Base-by-base conservation (phyloP, 1,140 invertebrate species). In the Tetramorium simillimum region DNA sequence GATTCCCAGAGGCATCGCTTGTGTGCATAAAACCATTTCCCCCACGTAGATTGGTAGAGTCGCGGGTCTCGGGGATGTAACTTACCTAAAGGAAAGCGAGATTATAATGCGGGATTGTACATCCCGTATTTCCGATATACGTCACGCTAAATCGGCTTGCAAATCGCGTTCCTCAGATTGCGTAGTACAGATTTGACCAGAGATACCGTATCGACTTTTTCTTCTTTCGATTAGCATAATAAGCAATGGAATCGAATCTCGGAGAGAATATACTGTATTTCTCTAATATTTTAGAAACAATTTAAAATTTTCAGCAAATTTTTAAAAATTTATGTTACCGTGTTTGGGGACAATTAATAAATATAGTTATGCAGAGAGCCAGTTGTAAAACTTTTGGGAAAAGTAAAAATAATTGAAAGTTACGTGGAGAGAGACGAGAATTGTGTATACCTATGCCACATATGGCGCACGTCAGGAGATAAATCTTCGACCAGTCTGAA, bases 21-120 rank as follows among this genome's bases (percentile, higher is more conserved):
- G 92, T 91, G 93, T 92, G 93, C 91, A 92, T 93, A 92, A 93
- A 93, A 92, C 92, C 92, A 93, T 93, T 93, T 92, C 92, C 92
- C 91, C 91, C 87, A 81, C 78, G 89, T 92, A 92, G 91, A 92
- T 93, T 92, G 91, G 85, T 65, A 67, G 77, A 89, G 56, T 77
- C 78, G 89, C 80, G 63, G 87, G 72, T 63, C 82, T 72, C 65
- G 58, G 86, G 89, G 90, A 87, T 82, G 88, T 77, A 65, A 87
- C 62, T 85, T 78, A 90, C n/a, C 86, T 60, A 62, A 85, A 88
- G 89, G 89, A 90, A 86, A 67, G 76, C 86, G 75, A 90, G 86
- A 88, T 91, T 91, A 91, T 91, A 91, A 91, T 88, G 43, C 89
- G 89, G 89, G 80, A 91, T 91, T 89, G 75, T 82, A 81, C 78